Percentiles rank a stretch among this genome's conserved stretches.
Evolutionary conservation across 2,113 vertebrate genomes (phyloP).

Genomic region (Glaucidium brasilianum): DNA sequence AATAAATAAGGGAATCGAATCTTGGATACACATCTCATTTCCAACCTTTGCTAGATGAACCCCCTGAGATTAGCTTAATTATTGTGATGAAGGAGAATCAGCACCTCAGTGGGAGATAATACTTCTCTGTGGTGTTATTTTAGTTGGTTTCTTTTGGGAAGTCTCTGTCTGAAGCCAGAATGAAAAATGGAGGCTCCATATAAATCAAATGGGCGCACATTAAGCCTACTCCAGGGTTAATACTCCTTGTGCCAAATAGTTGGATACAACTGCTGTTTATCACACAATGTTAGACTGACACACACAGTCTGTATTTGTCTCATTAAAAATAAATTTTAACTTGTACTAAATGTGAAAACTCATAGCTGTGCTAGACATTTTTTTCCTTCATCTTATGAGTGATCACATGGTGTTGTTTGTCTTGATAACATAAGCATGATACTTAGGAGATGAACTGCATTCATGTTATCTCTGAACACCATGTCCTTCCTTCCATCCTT

Average conservation of each 20-base stretch:
- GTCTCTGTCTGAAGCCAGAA: background rate
- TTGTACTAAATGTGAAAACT: background rate
- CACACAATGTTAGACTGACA: background rate
- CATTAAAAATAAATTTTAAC: background rate
- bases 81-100: background rate
- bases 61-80: conserved; percentile 29
- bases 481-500: background rate
- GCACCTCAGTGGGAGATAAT: background rate
- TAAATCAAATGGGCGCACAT: background rate
- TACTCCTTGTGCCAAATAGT: background rate
- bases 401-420: background rate
- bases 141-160: background rate
- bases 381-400: background rate
- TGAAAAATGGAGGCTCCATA: background rate
- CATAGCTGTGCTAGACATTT: background rate
- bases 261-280: background rate
- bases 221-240: background rate
- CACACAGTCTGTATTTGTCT: background rate
- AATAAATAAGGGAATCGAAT: conserved; percentile 23
- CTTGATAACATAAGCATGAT: background rate
- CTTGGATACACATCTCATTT: conserved; percentile 20
- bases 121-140: background rate
- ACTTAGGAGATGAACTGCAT: background rate
- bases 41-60: background rate
- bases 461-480: background rate